Evolutionary conservation across 2,888 invertebrate genomes (phyloP).

Genomic region (Aricia artaxerxes): DNA sequence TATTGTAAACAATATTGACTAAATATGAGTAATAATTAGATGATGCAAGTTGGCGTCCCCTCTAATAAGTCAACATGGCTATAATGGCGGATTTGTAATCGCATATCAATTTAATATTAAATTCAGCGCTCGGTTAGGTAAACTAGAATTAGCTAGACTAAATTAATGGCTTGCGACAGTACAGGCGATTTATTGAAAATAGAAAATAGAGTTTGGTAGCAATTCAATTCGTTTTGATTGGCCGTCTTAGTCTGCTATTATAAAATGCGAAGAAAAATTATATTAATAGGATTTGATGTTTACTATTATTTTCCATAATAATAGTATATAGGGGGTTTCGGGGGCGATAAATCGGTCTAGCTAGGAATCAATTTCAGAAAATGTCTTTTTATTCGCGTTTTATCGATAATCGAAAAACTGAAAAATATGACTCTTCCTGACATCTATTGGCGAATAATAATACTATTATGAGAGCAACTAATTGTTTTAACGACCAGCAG

Average conservation of each 20-base stretch:
- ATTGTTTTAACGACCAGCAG: too few relatives aligned
- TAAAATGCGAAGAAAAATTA: neutral
- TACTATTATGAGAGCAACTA: too few relatives aligned
- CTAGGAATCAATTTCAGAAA: too few relatives aligned
- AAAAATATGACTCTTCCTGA: too few relatives aligned
- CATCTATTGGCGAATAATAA: too few relatives aligned
- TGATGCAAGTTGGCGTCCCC: conserved; percentile 25
- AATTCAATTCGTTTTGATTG: neutral
- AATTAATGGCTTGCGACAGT: conserved; percentile 41
- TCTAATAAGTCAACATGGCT: conserved; percentile 31
- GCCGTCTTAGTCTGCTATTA: neutral
- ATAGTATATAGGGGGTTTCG: too few relatives aligned
- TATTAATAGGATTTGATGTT: neutral
- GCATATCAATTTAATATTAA: conserved; percentile 32
- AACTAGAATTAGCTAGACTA: conserved; percentile 36
- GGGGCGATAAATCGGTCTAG: too few relatives aligned
- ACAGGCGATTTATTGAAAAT: conserved; percentile 32
- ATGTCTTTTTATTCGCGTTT: too few relatives aligned
- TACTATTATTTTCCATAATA: too few relatives aligned
- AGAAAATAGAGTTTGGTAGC: neutral
- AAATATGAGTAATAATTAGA: neutral
- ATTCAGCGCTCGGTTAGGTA: conserved; percentile 33
- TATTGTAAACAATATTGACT: neutral
- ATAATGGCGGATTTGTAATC: conserved; percentile 11
- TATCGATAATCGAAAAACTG: too few relatives aligned